These are phyloP conservation scores for Phodopus roborovskii DNA, from an alignment of 2,113 vertebrate genomes.

Conservation along the genomic window DNA sequence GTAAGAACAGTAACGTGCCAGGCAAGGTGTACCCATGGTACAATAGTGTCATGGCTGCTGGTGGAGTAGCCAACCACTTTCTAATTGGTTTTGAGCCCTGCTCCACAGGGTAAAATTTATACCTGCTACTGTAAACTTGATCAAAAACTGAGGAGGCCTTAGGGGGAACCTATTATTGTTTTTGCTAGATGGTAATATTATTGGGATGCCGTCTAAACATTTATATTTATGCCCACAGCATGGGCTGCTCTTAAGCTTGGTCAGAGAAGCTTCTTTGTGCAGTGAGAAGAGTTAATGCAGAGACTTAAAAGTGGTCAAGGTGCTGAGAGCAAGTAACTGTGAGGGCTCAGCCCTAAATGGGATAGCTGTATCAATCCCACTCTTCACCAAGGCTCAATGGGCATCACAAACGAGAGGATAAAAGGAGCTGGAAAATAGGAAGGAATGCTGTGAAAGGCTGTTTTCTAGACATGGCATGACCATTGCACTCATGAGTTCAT, in stretches of 20 bases:
- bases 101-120: neutral
- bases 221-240: neutral
- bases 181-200: neutral
- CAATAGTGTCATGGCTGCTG: too few relatives aligned
- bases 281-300: neutral
- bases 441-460: too few relatives aligned
- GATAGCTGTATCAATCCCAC: neutral
- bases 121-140: neutral
- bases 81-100: neutral
- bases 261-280: neutral
- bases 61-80: neutral
- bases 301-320: neutral
- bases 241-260: neutral
- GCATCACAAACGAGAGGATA: neutral
- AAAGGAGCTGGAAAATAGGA: neutral
- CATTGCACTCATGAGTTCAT: neutral
- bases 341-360: neutral
- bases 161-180: neutral
- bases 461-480: neutral
- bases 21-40: neutral
- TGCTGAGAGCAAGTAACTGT: neutral
- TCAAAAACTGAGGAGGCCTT: neutral
- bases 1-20: too few relatives aligned
- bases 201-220: neutral
- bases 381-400: neutral